Conservation (phyloP, 2,113 vertebrate species). For the Etia nguti region DNA sequence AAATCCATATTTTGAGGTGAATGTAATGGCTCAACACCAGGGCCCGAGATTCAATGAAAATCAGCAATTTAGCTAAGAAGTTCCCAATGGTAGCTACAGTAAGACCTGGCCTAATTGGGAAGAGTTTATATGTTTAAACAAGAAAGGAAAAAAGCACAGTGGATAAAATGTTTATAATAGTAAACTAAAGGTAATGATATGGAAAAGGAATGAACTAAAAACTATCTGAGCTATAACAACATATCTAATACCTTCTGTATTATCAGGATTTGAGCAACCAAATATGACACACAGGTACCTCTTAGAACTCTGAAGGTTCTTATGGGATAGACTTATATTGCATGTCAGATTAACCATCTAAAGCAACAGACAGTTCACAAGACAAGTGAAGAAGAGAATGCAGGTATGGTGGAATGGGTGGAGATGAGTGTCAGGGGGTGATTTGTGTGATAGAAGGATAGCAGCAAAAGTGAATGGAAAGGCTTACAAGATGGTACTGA, state of each 20-base stretch:
- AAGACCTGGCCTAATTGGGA: neutral
- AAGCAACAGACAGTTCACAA: neutral
- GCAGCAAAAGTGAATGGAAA: neutral
- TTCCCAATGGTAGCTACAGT: neutral
- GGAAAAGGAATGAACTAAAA: neutral
- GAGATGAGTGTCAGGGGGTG: neutral
- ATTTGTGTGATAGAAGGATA: neutral
- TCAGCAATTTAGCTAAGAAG: neutral
- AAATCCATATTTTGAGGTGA: neutral
- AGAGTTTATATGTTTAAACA: neutral
- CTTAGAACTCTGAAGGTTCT: neutral
- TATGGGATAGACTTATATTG: neutral
- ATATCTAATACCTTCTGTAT: neutral
- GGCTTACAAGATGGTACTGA: neutral
- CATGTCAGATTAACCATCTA: neutral
- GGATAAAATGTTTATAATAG: neutral
- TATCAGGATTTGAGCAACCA: neutral
- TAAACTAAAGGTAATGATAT: neutral
- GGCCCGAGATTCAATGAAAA: neutral
- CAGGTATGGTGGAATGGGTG: neutral
- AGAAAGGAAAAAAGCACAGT: neutral
- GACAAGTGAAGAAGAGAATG: neutral
- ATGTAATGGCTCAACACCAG: neutral
- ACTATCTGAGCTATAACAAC: neutral
- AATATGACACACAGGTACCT: neutral